phyloP scores from a whole-genome alignment of 64 coral and sea anemone species.

The Stichodactyla helianthus region DNA sequence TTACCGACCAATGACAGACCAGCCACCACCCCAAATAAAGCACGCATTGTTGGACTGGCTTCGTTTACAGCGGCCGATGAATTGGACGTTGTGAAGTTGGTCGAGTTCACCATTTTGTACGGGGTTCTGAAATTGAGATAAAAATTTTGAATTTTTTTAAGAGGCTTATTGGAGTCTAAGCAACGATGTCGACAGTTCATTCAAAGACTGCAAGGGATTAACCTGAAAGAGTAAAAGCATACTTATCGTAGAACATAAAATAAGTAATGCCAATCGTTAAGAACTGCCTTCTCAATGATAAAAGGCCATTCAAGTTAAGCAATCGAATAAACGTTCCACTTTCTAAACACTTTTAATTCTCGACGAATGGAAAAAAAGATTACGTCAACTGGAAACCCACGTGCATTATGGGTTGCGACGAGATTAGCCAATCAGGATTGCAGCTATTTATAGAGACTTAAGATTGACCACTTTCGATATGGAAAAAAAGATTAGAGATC shows the following conservation, averaged over 20 bases:
- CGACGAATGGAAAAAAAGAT: not conserved
- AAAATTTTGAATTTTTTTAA: not conserved
- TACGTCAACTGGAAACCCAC: not conserved
- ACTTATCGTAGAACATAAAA: too few species aligned
- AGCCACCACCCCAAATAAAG: constrained; percentile 25
- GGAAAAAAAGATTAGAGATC: too few species aligned
- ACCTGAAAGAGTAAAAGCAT: too few species aligned
- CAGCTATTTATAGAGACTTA: not conserved
- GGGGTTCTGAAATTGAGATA: not conserved
- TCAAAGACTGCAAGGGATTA: not conserved
- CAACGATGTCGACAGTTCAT: not conserved
- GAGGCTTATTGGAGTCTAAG: not conserved
- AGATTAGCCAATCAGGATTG: not conserved
- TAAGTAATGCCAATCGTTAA: too few species aligned
- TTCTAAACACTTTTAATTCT: not conserved
- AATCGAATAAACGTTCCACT: not conserved
- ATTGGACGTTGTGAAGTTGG: not conserved
- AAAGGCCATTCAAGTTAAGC: not conserved
- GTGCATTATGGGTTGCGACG: not conserved
- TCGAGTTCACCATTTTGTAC: not conserved
- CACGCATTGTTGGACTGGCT: not conserved
- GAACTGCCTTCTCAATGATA: too few species aligned
- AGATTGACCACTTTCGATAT: too few species aligned
- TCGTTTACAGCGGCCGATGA: not conserved
- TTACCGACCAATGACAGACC: constrained; percentile 19